Conservation (phyloP, 1,140 invertebrate genomes). For the Cydia strobilella region DNA sequence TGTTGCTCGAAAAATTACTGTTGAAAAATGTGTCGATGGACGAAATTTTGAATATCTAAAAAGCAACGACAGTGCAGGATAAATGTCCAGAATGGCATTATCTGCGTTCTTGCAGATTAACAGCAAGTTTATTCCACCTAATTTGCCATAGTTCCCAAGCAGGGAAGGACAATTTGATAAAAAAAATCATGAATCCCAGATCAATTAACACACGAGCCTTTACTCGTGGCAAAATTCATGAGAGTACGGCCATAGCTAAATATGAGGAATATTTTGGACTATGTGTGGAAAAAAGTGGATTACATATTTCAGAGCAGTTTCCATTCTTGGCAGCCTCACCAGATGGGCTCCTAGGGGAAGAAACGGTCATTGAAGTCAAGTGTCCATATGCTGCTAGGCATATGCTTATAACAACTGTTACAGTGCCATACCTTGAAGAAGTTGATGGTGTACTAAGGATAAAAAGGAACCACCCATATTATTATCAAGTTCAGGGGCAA, state of each 20-base stretch:
- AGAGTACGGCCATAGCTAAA: neutral
- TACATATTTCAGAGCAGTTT: slow-evolving; percentile 30
- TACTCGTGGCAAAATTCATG: neutral
- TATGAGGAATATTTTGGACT: neutral
- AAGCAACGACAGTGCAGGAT: slow-evolving; percentile 2
- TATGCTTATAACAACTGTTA: slow-evolving; percentile 30
- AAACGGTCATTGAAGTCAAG: slow-evolving; percentile 43
- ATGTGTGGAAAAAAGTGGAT: slow-evolving; percentile 19
- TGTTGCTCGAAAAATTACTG: neutral
- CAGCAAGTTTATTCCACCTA: slow-evolving; percentile 2
- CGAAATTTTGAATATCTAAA: neutral
- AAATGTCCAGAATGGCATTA: neutral
- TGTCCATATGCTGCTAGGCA: slow-evolving; percentile 42
- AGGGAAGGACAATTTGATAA: neutral
- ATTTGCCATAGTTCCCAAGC: neutral
- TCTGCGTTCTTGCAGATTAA: neutral
- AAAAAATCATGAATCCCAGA: neutral
- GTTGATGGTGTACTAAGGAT: too few species aligned
- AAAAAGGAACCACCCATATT: slow-evolving; percentile 37
- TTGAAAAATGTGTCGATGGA: neutral
- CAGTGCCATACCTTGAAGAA: slow-evolving; percentile 15
- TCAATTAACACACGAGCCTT: too few species aligned
- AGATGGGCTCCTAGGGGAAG: slow-evolving; percentile 40
- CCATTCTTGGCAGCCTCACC: slow-evolving; percentile 40
- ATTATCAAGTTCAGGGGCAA: slow-evolving; percentile 36